Evolutionary conservation across 1,140 invertebrate species (phyloP), one percentile per base, ranked within the genome.

Genomic region (Bombus balteatus): DNA sequence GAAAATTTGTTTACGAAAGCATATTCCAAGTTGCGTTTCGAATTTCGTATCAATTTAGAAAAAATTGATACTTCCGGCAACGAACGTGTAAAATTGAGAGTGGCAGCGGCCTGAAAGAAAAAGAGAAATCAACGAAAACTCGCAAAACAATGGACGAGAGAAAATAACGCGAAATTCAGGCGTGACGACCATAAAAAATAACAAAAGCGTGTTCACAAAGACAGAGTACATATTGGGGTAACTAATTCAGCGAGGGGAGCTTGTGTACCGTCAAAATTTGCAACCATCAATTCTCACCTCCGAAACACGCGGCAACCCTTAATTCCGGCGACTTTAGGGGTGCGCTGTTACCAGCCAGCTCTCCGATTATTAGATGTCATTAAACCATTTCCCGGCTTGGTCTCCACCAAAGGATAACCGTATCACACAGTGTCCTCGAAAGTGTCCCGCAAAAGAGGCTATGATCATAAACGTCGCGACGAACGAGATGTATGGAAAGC

Each of bases 401-500:
- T 80, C 39, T 25, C 53, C 39, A 2, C 25, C 62, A 47, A 79
- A n/a, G 41, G 53, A 65, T 85, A 85, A 85, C 32, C 39, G 34
- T 84, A 70, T 84, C 39, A 0, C 3, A 28, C 4, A 25, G 28
- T 75, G 41, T 85, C 53, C 76, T 85, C 66, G 25, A 59, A 28
- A 71, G 53, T 72, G 76, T 65, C 1, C 66, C 68, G 66, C 83
- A 43, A 34, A 85, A 47, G 83, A 71, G 76, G 57, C 83, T 62
- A 80, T 72, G 83, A 85, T 79, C 53, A n/a, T 85, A 85, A 80
- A 71, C 83, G 66, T 43, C n/a, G 39, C 39, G 22, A 68, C n/a
- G 47, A 72, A 80, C n/a, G 66, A 59, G 39, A 43, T 32, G 39
- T 72, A 85, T 59, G 53, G 32, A 80, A 85, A 72, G 66, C 53